Base-by-base conservation (phyloP, 1,140 invertebrate genomes). In the Scaptomyza montana region DNA sequence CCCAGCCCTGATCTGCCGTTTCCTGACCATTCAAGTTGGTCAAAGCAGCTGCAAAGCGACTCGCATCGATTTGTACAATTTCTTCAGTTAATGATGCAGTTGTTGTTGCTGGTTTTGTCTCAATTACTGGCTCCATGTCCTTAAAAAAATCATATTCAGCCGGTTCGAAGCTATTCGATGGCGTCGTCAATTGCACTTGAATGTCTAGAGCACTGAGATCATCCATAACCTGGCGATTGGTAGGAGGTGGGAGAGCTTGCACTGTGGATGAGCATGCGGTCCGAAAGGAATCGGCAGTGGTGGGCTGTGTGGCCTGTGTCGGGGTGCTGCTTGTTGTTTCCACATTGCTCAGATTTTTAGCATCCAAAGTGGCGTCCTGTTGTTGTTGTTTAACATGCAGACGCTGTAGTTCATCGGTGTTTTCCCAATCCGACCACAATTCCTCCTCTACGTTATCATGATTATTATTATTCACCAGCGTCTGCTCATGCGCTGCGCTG, bases 101-200 rank as follows among this genome's bases (percentile, higher is more conserved):
- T 69, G 39, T 30, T n/a, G 8, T 54, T 8, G 33, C 50, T 73
- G 94, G 93, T 54, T 94, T 93, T 74, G 94, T 94, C 51, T 95
- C 93, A 77, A 97, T 96, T 5, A 96, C 93, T 5, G 96, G 96
- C 76, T 95, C 95, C 96, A 97, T 97, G 84, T 97, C 96, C 56
- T 95, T 95, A 79, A 97, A 97, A 75, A 96, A 96, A 84, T 97
- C 95, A 78, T 95, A 93, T 65, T 95, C 95, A 39, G 72, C 77
- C 55, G 92, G 92, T 36, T 92, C 92, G 7, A 78, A 77, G 50
- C 81, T 74, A 30, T 92, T 92, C 12, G 92, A 80, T 69, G 94
- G 94, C 57, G 61, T 67, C 3, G 84, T 78, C 6, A 72, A 39
- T 47, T 95, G 94, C 85, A 95, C 94, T 89, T 96, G 96, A 49